Evolutionary conservation across 2,888 invertebrate species (phyloP), one percentile per base, ranked within the genome.

Genomic region (Cyclophora punctaria): DNA sequence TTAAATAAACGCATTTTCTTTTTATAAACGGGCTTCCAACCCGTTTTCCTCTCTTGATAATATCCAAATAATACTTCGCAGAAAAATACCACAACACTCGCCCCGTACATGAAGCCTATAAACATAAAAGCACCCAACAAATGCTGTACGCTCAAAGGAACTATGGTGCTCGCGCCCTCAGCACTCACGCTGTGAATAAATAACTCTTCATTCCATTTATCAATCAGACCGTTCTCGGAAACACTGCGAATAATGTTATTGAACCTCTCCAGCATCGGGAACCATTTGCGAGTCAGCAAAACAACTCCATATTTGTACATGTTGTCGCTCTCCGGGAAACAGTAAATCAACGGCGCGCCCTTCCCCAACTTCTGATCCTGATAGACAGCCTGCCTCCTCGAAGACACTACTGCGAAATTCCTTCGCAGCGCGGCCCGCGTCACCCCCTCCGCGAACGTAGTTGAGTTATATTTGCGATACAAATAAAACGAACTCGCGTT

Each of bases 221-320:
- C 74, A 56, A 89, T 87, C 63, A 89, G 69, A 7, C 89, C 89
- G 54, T 88, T 89, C 58, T 89, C 89, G 0, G 80, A 79, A 5
- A 89, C 80, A 48, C 87, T 84, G 1, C 89, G 78, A 47, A 89
- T 88, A 48, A 89, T 87, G 44, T 64, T 74, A 63, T 89, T 86
- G 50, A 89, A 80, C 49, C 80, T 75, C 0, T 73, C 78, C 48
- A 87, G 59, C 71, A 89, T 78, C 3, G 89, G 89, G 61, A 80
- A 88, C 88, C 88, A 89, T 63, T 82, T 80, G 35, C 85, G 72
- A 35, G 85, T 75, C 43, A 89, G 59, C 45, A 89, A 65, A 7
- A 84, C 88, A n/a, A 89, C 89, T 0, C 84, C 86, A 52, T 89
- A 89, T 64, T 89, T 88, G 60, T 89, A 89, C 56, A 89, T 71